phyloP scores from a whole-genome alignment of 2,797 vertebrate species.

The Etheostoma perlongum region DNA sequence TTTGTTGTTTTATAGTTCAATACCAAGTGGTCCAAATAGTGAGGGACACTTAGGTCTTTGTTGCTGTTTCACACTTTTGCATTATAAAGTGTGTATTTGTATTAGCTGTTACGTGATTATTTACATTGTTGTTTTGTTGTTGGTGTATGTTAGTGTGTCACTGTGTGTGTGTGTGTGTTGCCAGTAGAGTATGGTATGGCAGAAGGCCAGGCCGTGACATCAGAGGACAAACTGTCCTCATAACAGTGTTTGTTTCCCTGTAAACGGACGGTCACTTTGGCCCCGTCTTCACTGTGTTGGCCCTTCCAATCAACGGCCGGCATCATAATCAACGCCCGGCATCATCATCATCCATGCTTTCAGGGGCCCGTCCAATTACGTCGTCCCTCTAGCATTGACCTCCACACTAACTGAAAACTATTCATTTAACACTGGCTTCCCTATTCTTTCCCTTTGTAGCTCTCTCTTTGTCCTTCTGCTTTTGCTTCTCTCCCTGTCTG shows the following conservation, averaged over 20 bases:
- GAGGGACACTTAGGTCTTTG: not conserved
- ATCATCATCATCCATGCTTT: not conserved
- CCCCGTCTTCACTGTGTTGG: conserved; percentile 29
- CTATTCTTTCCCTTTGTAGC: conserved; percentile 34
- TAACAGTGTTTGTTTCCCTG: conserved; percentile 79
- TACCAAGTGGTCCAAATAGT: not conserved
- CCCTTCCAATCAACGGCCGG: conserved; percentile 51
- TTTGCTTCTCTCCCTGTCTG: conserved; percentile 12
- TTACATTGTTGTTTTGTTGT: conserved; percentile 2
- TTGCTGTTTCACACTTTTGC: conserved; percentile 4
- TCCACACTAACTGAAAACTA: conserved; percentile 8
- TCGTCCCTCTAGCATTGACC: conserved; percentile 45
- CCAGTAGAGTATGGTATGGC: conserved; percentile 56
- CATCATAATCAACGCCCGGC: conserved; percentile 8
- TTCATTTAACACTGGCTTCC: conserved; percentile 42
- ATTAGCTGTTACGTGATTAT: not conserved
- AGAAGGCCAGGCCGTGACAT: conserved; percentile 74
- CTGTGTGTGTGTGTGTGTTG: conserved; percentile 32
- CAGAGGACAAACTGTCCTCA: conserved; percentile 84
- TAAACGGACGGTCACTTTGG: conserved; percentile 56
- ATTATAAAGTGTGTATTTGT: not conserved
- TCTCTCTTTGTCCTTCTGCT: conserved; percentile 33
- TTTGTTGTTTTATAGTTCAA: conserved; percentile 7
- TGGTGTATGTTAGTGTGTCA: conserved; percentile 39
- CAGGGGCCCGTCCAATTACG: conserved; percentile 30